phyloP scores from a whole-genome alignment of 1,140 invertebrate species.

The Pygmarrhopalites habei region DNA sequence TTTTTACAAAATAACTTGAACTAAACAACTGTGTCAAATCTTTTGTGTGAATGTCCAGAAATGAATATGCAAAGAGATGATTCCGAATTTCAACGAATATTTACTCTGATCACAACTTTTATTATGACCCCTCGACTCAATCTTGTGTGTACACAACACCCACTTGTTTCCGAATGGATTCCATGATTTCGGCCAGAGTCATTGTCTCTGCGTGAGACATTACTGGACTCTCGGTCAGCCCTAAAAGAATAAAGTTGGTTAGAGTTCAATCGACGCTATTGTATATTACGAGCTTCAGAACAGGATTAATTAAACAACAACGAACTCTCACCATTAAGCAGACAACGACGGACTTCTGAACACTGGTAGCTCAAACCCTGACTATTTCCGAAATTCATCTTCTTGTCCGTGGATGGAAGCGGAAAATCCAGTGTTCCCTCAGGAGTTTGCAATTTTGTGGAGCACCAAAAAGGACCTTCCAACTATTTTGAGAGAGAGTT shows the following conservation, averaged over 20 bases:
- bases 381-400: slow-evolving; percentile 59
- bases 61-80: too few relatives aligned
- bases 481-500: too few relatives aligned
- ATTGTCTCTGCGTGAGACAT: slow-evolving; percentile 55
- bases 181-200: slow-evolving; percentile 56
- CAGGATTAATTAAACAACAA: too few relatives aligned
- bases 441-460: slow-evolving; percentile 42
- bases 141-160: slow-evolving; percentile 61
- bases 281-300: too few relatives aligned
- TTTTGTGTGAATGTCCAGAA: too few relatives aligned
- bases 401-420: slow-evolving; percentile 47
- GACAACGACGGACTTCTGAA: slow-evolving; percentile 59
- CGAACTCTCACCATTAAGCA: slow-evolving; percentile 53
- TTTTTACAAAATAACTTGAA: too few relatives aligned
- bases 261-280: slow-evolving; percentile 32
- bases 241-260: slow-evolving; percentile 40
- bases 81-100: too few relatives aligned
- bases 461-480: slow-evolving; percentile 48
- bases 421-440: slow-evolving; percentile 47
- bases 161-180: slow-evolving; percentile 57
- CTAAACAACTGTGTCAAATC: too few relatives aligned
- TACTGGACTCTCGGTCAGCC: slow-evolving; percentile 52
- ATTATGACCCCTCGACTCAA: too few relatives aligned
- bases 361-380: slow-evolving; percentile 66
- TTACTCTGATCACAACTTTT: too few relatives aligned